Evolutionary conservation across 1,140 invertebrate genomes (phyloP).

Genomic region (Diachasma alloeum): DNA sequence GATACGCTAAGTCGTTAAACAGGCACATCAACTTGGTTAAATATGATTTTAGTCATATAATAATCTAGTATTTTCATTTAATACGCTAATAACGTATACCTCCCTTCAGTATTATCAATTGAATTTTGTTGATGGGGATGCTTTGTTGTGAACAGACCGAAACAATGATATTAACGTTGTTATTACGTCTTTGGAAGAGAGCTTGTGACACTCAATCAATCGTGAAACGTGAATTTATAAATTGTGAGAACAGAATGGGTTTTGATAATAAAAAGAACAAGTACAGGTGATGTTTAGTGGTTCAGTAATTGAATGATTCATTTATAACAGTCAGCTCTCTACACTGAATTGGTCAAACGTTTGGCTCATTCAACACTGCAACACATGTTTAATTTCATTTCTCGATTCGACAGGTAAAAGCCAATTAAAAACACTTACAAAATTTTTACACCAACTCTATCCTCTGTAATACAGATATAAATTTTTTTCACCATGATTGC

Average conservation of each 20-base stretch:
- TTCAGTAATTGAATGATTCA: no score
- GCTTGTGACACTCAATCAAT: not conserved
- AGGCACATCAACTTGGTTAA: constrained; percentile 63
- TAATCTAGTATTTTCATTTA: not conserved
- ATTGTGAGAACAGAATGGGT: no score
- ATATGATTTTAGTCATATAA: constrained; percentile 34
- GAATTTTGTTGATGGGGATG: not conserved
- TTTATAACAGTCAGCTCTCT: no score
- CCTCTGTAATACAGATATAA: not conserved
- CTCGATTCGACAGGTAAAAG: not conserved
- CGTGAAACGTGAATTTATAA: not conserved
- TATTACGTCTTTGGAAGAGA: constrained; percentile 1
- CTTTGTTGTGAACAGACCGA: no score
- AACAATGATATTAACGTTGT: not conserved
- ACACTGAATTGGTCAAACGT: no score
- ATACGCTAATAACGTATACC: not conserved
- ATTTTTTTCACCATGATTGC: not conserved
- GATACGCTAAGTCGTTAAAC: constrained; percentile 57
- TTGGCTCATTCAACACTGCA: not conserved
- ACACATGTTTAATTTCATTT: not conserved
- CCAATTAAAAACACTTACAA: not conserved
- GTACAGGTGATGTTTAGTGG: no score
- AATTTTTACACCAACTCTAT: not conserved
- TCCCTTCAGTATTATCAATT: not conserved
- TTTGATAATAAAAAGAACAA: no score